These are phyloP conservation scores for Nibea albiflora DNA, from an alignment of 2,113 vertebrate genomes.

Conservation along the genomic window DNA sequence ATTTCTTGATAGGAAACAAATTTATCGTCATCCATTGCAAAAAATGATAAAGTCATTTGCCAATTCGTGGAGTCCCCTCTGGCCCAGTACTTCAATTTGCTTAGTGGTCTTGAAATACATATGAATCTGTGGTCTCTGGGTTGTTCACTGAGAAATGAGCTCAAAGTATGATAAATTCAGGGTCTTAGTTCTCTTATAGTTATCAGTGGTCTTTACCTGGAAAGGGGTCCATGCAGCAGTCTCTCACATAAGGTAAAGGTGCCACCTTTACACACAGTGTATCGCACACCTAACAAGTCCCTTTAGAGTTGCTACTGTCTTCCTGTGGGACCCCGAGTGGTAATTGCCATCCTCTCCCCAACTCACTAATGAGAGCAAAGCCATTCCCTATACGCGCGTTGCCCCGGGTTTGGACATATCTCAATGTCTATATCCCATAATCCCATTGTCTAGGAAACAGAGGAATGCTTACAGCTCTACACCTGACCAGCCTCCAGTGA, in stretches of 20 bases:
- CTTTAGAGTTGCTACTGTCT: slow-evolving; percentile 49
- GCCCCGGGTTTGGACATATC: slow-evolving; percentile 42
- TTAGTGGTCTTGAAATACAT: background rate
- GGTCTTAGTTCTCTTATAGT: background rate
- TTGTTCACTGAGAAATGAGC: background rate
- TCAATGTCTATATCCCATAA: slow-evolving; percentile 59
- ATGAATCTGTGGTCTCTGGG: background rate
- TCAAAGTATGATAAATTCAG: background rate
- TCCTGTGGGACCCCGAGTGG: slow-evolving; percentile 55
- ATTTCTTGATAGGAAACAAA: slow-evolving; percentile 2
- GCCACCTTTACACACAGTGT: slow-evolving; percentile 47
- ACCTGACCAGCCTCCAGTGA: slow-evolving; percentile 35
- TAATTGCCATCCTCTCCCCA: slow-evolving; percentile 71
- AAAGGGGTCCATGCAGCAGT: slow-evolving; percentile 5
- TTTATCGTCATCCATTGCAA: background rate
- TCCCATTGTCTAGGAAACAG: slow-evolving; percentile 65
- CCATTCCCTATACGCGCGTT: slow-evolving; percentile 39
- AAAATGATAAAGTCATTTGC: background rate
- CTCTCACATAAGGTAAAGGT: slow-evolving; percentile 30
- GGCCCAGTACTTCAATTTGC: background rate
- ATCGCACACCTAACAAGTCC: slow-evolving; percentile 68
- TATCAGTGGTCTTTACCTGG: background rate
- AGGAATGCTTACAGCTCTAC: slow-evolving; percentile 57
- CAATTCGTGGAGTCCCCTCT: background rate
- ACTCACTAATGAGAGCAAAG: slow-evolving; percentile 73